Conservation (phyloP, 2,888 invertebrate genomes). For the Cantharis rufa region DNA sequence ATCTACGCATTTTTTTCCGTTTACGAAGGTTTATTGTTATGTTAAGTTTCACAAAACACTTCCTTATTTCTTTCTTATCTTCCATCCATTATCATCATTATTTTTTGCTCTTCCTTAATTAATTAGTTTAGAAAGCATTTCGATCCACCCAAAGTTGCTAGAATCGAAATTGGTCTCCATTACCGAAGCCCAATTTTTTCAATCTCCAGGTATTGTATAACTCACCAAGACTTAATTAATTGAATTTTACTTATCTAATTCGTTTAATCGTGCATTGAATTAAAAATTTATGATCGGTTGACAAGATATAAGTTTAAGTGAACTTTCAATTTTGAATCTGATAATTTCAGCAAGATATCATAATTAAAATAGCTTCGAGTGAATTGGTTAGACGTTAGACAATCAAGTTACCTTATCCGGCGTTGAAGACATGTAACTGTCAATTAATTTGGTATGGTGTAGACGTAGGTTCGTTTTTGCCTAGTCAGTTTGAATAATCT, state of each 20-base stretch:
- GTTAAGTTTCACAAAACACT: background rate
- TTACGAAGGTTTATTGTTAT: background rate
- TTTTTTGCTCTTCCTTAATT: background rate
- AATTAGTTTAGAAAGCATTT: background rate
- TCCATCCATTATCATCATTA: background rate
- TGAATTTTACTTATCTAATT: constrained; percentile 3
- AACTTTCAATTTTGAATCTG: constrained; percentile 1
- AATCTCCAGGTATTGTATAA: background rate
- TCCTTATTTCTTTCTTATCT: background rate
- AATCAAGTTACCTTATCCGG: constrained; percentile 2
- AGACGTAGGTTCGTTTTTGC: background rate
- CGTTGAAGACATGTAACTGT: background rate
- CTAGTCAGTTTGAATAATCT: background rate
- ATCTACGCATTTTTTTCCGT: background rate
- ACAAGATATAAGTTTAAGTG: constrained; percentile 9
- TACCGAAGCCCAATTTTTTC: background rate
- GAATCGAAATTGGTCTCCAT: background rate
- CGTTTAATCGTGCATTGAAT: background rate
- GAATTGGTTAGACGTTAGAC: constrained; percentile 1
- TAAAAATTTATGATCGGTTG: constrained; percentile 9
- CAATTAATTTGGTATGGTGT: background rate
- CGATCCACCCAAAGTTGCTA: background rate
- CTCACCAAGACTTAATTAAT: background rate
- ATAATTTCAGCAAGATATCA: constrained; percentile 12
- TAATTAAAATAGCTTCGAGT: constrained; percentile 1